A percentile compares a stretch with the other conserved stretches of the same genome.
Conservation (phyloP, 1,140 invertebrate species). For the Rhynchophorus ferrugineus region DNA sequence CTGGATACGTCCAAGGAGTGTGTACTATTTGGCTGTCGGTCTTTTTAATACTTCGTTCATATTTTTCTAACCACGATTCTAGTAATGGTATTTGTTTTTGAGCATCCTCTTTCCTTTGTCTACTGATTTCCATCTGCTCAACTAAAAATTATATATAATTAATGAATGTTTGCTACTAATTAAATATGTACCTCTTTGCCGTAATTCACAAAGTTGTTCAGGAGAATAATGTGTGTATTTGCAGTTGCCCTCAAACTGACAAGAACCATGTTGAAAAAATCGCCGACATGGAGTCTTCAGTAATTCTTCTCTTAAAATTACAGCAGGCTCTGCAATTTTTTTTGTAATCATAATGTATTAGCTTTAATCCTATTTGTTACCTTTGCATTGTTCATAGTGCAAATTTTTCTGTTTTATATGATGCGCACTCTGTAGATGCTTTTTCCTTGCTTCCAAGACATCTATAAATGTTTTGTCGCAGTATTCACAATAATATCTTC, state of each 20-base stretch:
- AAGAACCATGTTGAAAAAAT: slow-evolving; percentile 48
- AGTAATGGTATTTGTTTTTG: slow-evolving; percentile 38
- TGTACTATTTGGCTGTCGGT: slow-evolving; percentile 38
- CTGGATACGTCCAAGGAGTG: slow-evolving; percentile 48
- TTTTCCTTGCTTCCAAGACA: slow-evolving; percentile 51
- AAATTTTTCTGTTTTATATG: slow-evolving; percentile 53
- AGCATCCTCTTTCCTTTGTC: slow-evolving; percentile 24
- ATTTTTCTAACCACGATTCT: slow-evolving; percentile 43
- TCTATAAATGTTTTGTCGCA: slow-evolving; percentile 61
- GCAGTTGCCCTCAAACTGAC: slow-evolving; percentile 53
- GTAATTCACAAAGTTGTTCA: slow-evolving; percentile 48
- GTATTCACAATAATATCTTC: slow-evolving; percentile 61
- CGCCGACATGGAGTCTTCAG: slow-evolving; percentile 51
- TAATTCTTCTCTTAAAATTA: slow-evolving; percentile 51
- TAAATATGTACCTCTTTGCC: slow-evolving; percentile 45
- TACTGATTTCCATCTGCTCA: slow-evolving; percentile 28
- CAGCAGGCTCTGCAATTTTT: slow-evolving; percentile 51
- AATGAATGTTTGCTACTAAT: slow-evolving; percentile 1
- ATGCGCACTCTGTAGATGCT: slow-evolving; percentile 54
- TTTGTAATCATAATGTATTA: no score
- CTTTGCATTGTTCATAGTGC: slow-evolving; percentile 56
- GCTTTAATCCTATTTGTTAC: no score
- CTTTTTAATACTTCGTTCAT: slow-evolving; percentile 37
- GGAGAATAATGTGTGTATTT: slow-evolving; percentile 56
- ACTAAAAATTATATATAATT: slow-evolving; percentile 32